Base-by-base conservation (phyloP, 2,113 vertebrate species). In the Corydoras maculifer region DNA sequence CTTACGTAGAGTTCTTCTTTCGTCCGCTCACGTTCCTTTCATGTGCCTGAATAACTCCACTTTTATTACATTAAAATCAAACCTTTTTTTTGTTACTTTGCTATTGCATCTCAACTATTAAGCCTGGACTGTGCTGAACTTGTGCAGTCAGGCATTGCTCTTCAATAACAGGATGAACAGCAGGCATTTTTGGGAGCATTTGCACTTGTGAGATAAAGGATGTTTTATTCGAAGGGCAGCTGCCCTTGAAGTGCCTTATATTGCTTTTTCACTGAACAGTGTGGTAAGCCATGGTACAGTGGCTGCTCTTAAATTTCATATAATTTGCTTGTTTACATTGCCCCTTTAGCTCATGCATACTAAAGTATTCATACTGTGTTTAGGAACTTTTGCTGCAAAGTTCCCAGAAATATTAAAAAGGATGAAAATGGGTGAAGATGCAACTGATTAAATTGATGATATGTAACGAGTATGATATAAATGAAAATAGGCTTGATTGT, bases 1-100 rank as follows among this genome's bases (percentile, higher is more conserved):
- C 31, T 70, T 30, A n/a, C 50, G n/a, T 57, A 57, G 5, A 57
- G 54, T n/a, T 15, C 54, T 12, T 25, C 72, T 55, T 53, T 58
- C 62, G 29, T 11, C 9, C 3, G 3, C 58, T 8, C 35, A 8
- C 35, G 35, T 43, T 43, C 35, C 35, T 8, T 43, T 43, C 35
- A 43, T 43, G 35, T 43, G 35, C 35, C 7, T 43, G 35, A 43
- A 43, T 43, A 43, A 8, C 25, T 51, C 35, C 13, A 54, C n/a
- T 53, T 35, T 43, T 43, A 43, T 43, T 43, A 43, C 35, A 43
- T 43, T 43, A 43, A 43, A 43, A 43, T 43, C 35, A 43, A 43
- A 43, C 35, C 4, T 53, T 53, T 8, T 70, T 13, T 48, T n/a
- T 14, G 50, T 68, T 51, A 51, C 12, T 58, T 29, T 18, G 51